phyloP scores from a whole-genome alignment of 2,888 invertebrate genomes.

The Parnassius orleans region DNA sequence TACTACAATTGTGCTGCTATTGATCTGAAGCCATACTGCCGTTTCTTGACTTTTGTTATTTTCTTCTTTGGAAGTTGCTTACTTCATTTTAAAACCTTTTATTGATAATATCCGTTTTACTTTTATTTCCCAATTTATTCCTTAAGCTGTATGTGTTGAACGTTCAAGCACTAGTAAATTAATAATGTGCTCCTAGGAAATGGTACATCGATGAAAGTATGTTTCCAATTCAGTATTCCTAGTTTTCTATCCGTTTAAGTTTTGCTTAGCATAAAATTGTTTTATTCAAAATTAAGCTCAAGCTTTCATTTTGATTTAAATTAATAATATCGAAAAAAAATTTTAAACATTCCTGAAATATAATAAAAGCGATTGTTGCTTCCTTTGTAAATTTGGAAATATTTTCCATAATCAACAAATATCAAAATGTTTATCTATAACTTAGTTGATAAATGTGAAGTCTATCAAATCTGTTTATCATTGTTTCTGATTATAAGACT shows the following conservation, averaged over 20 bases:
- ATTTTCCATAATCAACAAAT: slow-evolving; percentile 43
- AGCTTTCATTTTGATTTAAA: slow-evolving; percentile 30
- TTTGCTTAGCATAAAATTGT: not conserved
- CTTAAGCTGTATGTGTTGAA: slow-evolving; percentile 4
- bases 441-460: slow-evolving; percentile 27
- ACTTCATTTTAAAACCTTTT: too few species aligned
- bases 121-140: not conserved
- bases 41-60: slow-evolving; percentile 2
- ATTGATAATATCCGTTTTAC: too few species aligned
- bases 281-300: not conserved
- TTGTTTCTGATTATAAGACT: slow-evolving; percentile 59
- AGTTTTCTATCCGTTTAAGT: not conserved
- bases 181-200: not conserved
- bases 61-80: not conserved
- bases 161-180: slow-evolving; percentile 2
- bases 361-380: slow-evolving; percentile 17
- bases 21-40: slow-evolving; percentile 12
- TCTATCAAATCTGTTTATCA: slow-evolving; percentile 26
- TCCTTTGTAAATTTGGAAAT: slow-evolving; percentile 1
- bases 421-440: slow-evolving; percentile 44
- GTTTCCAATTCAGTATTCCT: slow-evolving; percentile 1
- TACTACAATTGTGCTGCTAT: not conserved
- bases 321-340: slow-evolving; percentile 13
- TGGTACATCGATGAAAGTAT: not conserved
- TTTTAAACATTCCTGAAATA: slow-evolving; percentile 35